phyloP scores from a whole-genome alignment of 2,113 vertebrate species.

The Pholis gunnellus region DNA sequence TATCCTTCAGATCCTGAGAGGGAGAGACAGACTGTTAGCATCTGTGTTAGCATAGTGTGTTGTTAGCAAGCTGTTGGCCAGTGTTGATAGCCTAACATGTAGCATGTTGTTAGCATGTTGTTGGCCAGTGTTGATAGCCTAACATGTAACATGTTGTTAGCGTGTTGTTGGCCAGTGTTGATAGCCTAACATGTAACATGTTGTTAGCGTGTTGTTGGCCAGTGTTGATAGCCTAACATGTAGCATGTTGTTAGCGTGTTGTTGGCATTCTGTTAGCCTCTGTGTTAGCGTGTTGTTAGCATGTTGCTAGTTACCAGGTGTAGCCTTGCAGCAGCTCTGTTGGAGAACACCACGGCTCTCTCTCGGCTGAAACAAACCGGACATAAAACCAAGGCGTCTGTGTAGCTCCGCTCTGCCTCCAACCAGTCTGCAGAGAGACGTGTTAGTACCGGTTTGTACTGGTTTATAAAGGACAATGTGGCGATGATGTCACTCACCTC shows the following conservation, averaged over 20 bases:
- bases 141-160: neutral
- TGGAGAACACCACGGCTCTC: constrained; percentile 71
- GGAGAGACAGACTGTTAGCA: neutral
- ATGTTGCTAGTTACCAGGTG: constrained; percentile 63
- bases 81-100: neutral
- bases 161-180: neutral
- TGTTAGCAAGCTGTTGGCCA: neutral
- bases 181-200: neutral
- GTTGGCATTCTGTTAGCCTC: neutral
- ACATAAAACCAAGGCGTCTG: constrained; percentile 65
- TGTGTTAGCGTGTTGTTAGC: neutral
- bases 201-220: neutral
- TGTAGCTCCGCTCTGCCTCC: constrained; percentile 63
- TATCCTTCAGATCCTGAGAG: constrained; percentile 61
- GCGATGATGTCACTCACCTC: constrained; percentile 81
- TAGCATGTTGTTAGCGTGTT: neutral
- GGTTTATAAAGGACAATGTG: neutral
- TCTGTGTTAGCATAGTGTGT: neutral
- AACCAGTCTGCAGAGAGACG: constrained; percentile 58
- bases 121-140: neutral
- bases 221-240: neutral
- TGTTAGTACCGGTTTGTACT: no score
- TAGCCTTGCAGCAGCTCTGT: constrained; percentile 71
- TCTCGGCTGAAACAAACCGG: constrained; percentile 64
- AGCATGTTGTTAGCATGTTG: neutral